Percentiles rank a stretch among this genome's conserved stretches.
Evolutionary conservation across 2,888 invertebrate species (phyloP).

Genomic region (Chalcosyrphus nemorum): DNA sequence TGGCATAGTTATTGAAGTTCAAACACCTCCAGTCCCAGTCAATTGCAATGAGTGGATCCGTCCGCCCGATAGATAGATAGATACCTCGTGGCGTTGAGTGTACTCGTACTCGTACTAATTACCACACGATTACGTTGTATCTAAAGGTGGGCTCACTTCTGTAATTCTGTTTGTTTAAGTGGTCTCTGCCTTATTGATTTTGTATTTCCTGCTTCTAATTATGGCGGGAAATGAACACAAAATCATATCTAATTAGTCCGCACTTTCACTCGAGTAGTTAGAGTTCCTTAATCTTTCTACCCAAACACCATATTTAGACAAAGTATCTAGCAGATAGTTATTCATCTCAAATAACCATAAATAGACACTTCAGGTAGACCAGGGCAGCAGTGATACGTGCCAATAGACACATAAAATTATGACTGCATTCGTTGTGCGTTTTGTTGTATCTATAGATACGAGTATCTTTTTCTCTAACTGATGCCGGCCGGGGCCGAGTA

Average conservation of each 20-base stretch:
- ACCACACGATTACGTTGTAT: not conserved
- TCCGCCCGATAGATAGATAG: no score
- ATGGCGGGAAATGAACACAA: not conserved
- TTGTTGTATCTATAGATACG: not conserved
- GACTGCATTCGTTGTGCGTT: not conserved
- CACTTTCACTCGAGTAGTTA: constrained; percentile 19
- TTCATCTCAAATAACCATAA: not conserved
- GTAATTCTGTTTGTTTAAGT: not conserved
- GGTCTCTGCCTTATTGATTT: not conserved
- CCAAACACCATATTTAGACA: not conserved
- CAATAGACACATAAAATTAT: constrained; percentile 1
- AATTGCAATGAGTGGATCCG: constrained; percentile 14
- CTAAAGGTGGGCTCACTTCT: no score
- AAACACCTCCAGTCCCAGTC: constrained; percentile 36
- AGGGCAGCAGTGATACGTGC: constrained; percentile 9
- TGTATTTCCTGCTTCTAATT: constrained; percentile 21
- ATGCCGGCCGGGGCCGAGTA: not conserved
- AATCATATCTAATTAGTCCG: not conserved
- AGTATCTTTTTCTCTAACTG: not conserved
- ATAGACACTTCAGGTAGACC: no score
- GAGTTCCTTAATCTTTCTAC: not conserved
- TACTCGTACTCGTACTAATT: no score
- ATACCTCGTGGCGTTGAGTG: not conserved
- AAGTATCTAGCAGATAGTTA: not conserved
- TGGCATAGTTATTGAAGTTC: constrained; percentile 42